Evolutionary conservation across 2,888 invertebrate species (phyloP).

Genomic region (Clistopyga incitator): DNA sequence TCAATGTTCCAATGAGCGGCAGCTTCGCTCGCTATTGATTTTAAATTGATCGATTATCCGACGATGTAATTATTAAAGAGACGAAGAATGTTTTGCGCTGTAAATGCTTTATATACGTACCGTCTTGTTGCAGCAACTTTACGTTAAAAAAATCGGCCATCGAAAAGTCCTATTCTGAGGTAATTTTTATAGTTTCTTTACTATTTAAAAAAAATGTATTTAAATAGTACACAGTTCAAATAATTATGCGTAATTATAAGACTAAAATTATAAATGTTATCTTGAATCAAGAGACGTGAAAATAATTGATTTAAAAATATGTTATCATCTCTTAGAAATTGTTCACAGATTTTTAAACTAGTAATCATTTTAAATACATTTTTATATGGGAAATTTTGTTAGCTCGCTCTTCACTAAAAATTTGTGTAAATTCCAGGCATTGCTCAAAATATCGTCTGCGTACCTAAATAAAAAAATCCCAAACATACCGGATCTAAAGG

Average conservation of each 20-base stretch:
- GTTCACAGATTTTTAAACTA: background rate
- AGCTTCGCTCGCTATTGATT: background rate
- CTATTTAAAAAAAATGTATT: background rate
- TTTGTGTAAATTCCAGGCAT: slow-evolving; percentile 87
- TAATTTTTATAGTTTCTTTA: slow-evolving; percentile 81
- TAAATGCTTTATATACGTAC: background rate
- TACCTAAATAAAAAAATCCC: slow-evolving; percentile 97
- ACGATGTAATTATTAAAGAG: slow-evolving; percentile 17
- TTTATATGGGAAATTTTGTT: background rate
- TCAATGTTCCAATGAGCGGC: background rate
- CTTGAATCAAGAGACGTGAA: no score
- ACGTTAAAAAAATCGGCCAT: slow-evolving; percentile 95
- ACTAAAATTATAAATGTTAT: no score
- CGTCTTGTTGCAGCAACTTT: slow-evolving; percentile 88
- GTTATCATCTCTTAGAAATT: no score
- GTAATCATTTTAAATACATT: background rate
- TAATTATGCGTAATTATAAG: no score
- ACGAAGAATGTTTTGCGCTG: background rate
- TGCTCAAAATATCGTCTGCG: slow-evolving; percentile 95
- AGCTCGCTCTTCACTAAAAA: slow-evolving; percentile 35
- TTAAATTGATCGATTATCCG: slow-evolving; percentile 2
- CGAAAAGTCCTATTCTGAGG: slow-evolving; percentile 97
- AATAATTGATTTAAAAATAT: no score
- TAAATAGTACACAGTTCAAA: no score
- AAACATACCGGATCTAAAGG: slow-evolving; percentile 95